Conservation (phyloP, 2,797 vertebrate species). For the Catostomus latipinnis region DNA sequence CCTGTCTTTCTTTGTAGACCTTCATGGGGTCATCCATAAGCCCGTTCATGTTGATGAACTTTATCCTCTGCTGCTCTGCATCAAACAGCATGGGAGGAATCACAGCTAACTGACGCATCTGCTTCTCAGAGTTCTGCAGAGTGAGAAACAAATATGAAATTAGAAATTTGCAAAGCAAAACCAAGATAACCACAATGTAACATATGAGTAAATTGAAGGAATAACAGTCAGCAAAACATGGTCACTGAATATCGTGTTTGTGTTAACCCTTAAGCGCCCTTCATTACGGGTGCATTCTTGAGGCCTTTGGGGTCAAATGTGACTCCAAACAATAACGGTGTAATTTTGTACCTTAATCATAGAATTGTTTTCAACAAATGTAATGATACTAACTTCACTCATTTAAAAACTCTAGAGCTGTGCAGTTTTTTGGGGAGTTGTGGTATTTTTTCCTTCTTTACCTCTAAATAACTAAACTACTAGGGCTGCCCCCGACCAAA, state of each 20-base stretch:
- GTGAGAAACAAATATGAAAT: background rate
- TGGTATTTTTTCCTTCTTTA: too few species aligned
- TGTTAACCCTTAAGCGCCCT: background rate
- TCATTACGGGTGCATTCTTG: too few species aligned
- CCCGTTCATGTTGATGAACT: constrained; percentile 91
- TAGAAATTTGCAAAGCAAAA: constrained; percentile 8
- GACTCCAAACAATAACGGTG: too few species aligned
- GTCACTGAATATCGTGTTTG: constrained; percentile 15
- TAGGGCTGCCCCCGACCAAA: too few species aligned
- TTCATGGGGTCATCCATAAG: constrained; percentile 90
- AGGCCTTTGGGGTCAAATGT: too few species aligned
- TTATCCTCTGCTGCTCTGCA: constrained; percentile 87
- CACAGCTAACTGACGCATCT: constrained; percentile 89
- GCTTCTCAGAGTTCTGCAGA: constrained; percentile 85
- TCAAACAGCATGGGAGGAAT: constrained; percentile 88
- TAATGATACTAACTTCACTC: too few species aligned
- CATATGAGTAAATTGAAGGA: background rate
- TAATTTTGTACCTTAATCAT: too few species aligned
- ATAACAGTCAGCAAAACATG: constrained; percentile 13
- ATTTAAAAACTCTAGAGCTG: too few species aligned
- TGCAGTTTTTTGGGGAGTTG: too few species aligned
- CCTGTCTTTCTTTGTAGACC: constrained; percentile 88
- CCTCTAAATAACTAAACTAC: too few species aligned
- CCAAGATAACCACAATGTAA: background rate
- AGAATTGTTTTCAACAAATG: too few species aligned